Base-by-base conservation (phyloP, 1,140 invertebrate species). In the Pygmarrhopalites habei region DNA sequence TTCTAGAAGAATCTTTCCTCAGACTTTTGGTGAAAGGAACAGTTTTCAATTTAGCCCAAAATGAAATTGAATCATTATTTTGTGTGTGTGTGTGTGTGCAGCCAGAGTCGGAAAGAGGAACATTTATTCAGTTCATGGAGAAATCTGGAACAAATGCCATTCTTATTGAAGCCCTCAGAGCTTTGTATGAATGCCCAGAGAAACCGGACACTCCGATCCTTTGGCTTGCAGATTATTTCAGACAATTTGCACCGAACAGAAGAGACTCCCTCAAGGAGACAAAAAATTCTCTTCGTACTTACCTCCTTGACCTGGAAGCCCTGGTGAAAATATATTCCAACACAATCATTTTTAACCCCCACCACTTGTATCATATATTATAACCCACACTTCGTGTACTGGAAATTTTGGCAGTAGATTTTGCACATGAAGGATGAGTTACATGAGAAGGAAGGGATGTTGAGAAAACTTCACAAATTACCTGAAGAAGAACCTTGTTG, bases 181-280 rank as follows among this genome's bases (percentile, higher is more conserved):
- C 28, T 1, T 26, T 62, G 5, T 23, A 62, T 28, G 47, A 23
- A 44, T 15, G 10, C 1, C 49, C 49, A 15, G 60, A 62, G 23
- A 55, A 60, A n/a, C 58, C 58, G 14, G 58, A 60, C 19, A 17
- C 30, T 35, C 44, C 58, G 7, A 21, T 30, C 15, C 29, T 35
- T 2, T 60, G 58, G 58, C 30, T 60, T 5, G 14, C 19, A 51
- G 35, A 23, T 14, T 51, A 30, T 26, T 60, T 60, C 21, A 17
- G 46, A 15, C n/a, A 30, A 60, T 29, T 49, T 10, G 46, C 58
- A 12, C 58, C 58, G 12, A 14, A 49, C 21, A 30, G 58, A 25
- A 15, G 12, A 10, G 30, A 51, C 0, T 44, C 35, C 19, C 0
- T 51, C 2, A 23, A 44, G 21, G 47, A 32, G 2, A n/a, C 30